Evolutionary conservation across 2,888 invertebrate genomes (phyloP), one percentile per base, ranked within the genome.

Genomic region (Psylliodes chrysocephalus): DNA sequence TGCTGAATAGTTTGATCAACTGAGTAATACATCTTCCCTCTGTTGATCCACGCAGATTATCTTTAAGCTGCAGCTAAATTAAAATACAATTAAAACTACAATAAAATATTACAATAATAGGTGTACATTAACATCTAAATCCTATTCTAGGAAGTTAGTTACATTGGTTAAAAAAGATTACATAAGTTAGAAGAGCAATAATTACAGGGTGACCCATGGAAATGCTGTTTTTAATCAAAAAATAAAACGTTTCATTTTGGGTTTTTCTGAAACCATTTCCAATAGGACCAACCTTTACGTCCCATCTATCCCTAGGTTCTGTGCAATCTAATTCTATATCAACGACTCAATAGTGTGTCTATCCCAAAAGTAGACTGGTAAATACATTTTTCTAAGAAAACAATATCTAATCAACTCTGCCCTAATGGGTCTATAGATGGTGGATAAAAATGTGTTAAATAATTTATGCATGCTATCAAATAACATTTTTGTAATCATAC

Each of bases 61-160:
- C 22, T 22, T 6, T 22, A 22, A 6, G 22, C 22, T 6, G 22
- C 35, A 14, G 35, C 14, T n/a, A 35, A 12, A n/a, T 14, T 35
- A 35, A n/a, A 22, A 22, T 22, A n/a, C n/a, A 14, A 35, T 35
- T 35, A 35, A 35, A 14, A 35, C 35, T 61, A 61, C 54, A 22
- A 22, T n/a, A 28, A 53, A 47, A 42, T 53, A 33, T 17, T 40
- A 59, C 49, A 59, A 59, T 59, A 59, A 22, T 38, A 57, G 33
- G 56, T 57, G 35, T 57, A 47, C 12, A 47, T 57, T 47, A 35
- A 47, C 47, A 35, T 51, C 57, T 61, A 61, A 60, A 54, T 19
- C 53, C 52, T 60, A 56, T 14, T 57, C 65, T 61, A 63, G 44
- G 54, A 35, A 53, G 53, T 68, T 68, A 68, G 68, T 68, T 62